Evolutionary conservation across 2,888 invertebrate genomes (phyloP), one percentile per base, ranked within the genome.

Genomic region (Pyrgus malvae): DNA sequence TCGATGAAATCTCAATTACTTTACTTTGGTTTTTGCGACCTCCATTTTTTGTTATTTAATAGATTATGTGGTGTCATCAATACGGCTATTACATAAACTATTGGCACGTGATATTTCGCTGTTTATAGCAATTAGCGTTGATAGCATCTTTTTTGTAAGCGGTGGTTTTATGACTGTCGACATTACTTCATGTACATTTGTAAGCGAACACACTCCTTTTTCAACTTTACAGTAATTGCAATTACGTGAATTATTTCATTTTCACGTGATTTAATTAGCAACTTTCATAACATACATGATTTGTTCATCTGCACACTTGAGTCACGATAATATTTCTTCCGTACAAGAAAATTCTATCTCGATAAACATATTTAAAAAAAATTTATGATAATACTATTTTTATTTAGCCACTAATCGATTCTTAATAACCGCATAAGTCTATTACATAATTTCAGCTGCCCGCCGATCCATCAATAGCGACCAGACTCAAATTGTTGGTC

Each of bases 401-500:
- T n/a, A n/a, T n/a, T n/a, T n/a, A n/a, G n/a, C n/a, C n/a, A n/a
- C n/a, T n/a, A n/a, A n/a, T n/a, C n/a, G n/a, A n/a, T n/a, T n/a
- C n/a, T n/a, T n/a, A n/a, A n/a, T n/a, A n/a, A n/a, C n/a, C n/a
- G n/a, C n/a, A n/a, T n/a, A n/a, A n/a, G n/a, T n/a, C n/a, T n/a
- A n/a, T n/a, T n/a, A n/a, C n/a, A n/a, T n/a, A n/a, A 19, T 51
- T 51, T 44, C 69, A 88, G 87, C 54, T 66, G 54, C 79, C 84
- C 14, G 74, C 68, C 1, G 88, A 88, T 48, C 68, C 75, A 0
- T 48, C 60, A 2, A 74, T 72, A 58, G 72, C 65, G 8, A 63
- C 62, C 46, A 78, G 78, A 59, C 72, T 90, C 6, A 68, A 72
- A 41, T 81, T 90, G 1, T 74, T 94, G 17, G 76, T 91, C 1